Evolutionary conservation across 92 coral and sea anemone species (phyloP), one percentile per base, ranked within the genome.

Genomic region (Porites divaricata): DNA sequence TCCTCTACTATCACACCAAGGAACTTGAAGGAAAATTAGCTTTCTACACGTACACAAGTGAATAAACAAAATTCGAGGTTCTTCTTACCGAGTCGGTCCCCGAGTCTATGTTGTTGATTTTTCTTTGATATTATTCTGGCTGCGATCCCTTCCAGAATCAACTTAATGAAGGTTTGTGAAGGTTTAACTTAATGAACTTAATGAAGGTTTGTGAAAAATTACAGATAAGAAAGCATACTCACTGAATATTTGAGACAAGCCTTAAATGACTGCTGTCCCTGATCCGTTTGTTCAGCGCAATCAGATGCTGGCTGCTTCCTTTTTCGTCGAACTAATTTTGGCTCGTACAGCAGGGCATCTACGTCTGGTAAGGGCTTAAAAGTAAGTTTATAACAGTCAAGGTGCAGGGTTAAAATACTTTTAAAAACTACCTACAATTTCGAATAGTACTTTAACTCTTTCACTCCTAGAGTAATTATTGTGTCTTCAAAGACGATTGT

Each of bases 341-440:
- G 74, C 17, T 91, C 97, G 63, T 90, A 89, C 21, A 96, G 64
- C 65, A 51, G 67, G 6, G 78, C 79, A 10, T 77, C 68, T 23
- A 80, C 84, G n/a, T 90, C 90, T 14, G 99, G 99, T n/a, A 96
- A 79, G 9, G 98, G 99, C 99, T 96, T 23, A 65, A 76, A 6
- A 1, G 48, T 15, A 25, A 80, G 72, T 9, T 16, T 6, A 19
- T 57, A 6, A 11, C 53, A 23, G 48, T 8, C 61, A 63, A 22
- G 19, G 15, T 8, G 15, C 17, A 23, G 26, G 28, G 49, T n/a
- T 12, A 75, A 48, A 56, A 5, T n/a, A 41, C 48, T n/a, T 26
- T n/a, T 26, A 15, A 70, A 70, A 17, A 13, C 16, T 54, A 2
- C 59, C 12, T 54, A 11, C 10, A 54, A 54, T 54, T 54, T 8